Conservation (phyloP, 2,888 invertebrate genomes). For the Caenorhabditis imperialis region DNA sequence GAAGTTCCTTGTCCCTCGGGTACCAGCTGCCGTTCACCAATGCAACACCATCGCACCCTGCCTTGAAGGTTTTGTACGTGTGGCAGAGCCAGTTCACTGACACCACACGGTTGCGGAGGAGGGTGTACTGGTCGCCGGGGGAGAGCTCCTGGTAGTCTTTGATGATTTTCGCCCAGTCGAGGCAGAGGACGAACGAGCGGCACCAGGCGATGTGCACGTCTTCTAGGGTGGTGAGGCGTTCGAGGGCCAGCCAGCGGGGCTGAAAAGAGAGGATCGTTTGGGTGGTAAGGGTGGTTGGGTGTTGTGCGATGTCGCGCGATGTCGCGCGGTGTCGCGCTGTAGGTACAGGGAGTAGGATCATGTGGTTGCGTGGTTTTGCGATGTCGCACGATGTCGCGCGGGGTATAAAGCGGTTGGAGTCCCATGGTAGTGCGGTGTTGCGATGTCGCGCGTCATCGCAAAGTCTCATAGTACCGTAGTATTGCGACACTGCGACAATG, state of each 20-base stretch:
- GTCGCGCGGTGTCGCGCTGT: too few relatives aligned
- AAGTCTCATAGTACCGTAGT: too few relatives aligned
- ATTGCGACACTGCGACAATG: too few relatives aligned
- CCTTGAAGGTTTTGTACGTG: slow-evolving; percentile 68
- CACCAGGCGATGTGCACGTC: slow-evolving; percentile 73
- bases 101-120: slow-evolving; percentile 68
- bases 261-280: slow-evolving; percentile 32
- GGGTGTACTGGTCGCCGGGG: slow-evolving; percentile 63
- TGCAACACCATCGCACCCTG: slow-evolving; percentile 70
- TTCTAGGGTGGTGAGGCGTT: slow-evolving; percentile 67
- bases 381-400: too few relatives aligned
- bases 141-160: slow-evolving; percentile 67
- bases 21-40: slow-evolving; percentile 72
- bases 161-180: slow-evolving; percentile 67
- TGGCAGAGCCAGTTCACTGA: slow-evolving; percentile 72
- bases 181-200: slow-evolving; percentile 68
- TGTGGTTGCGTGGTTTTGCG: too few relatives aligned
- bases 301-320: too few relatives aligned
- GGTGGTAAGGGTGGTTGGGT: too few relatives aligned
- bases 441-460: too few relatives aligned
- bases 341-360: too few relatives aligned
- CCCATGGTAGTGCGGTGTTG: too few relatives aligned
- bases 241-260: slow-evolving; percentile 68
- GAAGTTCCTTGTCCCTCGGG: slow-evolving; percentile 66
- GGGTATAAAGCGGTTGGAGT: too few relatives aligned